Conservation (phyloP, 2,797 vertebrate genomes). For the Bryconaethiops microstoma region DNA sequence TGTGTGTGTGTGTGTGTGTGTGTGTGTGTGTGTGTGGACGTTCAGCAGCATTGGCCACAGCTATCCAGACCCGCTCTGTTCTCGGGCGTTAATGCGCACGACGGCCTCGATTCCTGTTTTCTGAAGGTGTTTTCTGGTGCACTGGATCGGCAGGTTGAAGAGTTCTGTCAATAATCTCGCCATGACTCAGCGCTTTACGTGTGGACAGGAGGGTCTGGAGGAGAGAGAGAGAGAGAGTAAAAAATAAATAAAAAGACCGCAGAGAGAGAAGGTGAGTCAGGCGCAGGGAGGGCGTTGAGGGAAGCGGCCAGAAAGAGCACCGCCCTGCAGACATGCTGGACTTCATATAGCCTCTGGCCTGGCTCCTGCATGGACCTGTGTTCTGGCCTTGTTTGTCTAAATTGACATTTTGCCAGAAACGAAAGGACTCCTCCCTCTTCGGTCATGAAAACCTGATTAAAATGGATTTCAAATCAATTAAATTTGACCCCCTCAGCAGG, state of each 20-base stretch:
- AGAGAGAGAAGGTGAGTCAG: conserved; percentile 18
- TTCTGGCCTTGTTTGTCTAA: conserved; percentile 6
- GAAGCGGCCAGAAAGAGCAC: neutral
- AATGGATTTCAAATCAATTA: too few species aligned
- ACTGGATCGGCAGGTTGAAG: conserved; percentile 19
- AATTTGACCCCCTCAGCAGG: too few species aligned
- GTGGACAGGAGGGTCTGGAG: conserved; percentile 37
- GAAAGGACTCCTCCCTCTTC: neutral
- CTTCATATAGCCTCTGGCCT: neutral
- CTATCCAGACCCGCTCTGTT: neutral
- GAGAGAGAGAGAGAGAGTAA: conserved; percentile 15
- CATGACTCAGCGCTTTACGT: conserved; percentile 57
- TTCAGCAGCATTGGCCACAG: conserved; percentile 65
- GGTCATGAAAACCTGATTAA: too few species aligned
- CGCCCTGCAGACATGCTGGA: neutral
- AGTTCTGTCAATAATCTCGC: conserved; percentile 49
- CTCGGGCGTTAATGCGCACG: conserved; percentile 7
- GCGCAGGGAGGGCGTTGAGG: neutral
- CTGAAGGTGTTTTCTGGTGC: conserved; percentile 37
- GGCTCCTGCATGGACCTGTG: neutral
- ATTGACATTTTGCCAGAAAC: conserved; percentile 33
- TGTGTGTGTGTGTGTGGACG: conserved; percentile 59
- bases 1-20: conserved; percentile 53
- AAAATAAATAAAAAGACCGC: neutral
- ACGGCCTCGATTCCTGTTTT: conserved; percentile 10